Base-by-base conservation (phyloP, 2,888 invertebrate species). In the Macrophya annulata region DNA sequence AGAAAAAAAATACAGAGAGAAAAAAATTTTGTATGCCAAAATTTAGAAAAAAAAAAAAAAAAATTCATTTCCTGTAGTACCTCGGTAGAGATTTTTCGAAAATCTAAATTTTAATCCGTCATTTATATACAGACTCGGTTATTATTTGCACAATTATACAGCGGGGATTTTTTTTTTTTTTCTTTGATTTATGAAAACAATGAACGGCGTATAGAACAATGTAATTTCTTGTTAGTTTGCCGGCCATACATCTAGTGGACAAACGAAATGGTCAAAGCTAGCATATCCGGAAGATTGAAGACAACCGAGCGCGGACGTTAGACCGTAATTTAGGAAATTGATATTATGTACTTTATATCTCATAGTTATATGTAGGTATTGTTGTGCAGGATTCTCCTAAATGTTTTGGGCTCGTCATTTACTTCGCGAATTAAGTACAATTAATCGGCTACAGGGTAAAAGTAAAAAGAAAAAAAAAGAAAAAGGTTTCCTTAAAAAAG, bases 171-270 rank as follows among this genome's bases (percentile, higher is more conserved):
- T 9, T 15, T 74, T n/a, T 74, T 10, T 45, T 25, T 10, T 10
- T 9, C 31, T 74, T 74, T 74, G 21, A 74, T 74, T 74, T 74
- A 74, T 25, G 9, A 25, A 43, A 25, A 48, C 25, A 0, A 12
- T 12, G 25, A 45, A 12, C 12, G 15, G 74, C 21, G n/a, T 59
- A 40, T 43, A 25, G 15, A 91, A 21, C 89, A 91, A 89, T 55
- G n/a, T 91, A 91, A 91, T 91, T 91, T 91, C 90, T 91, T 91
- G 91, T 89, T 89, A n/a, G 88, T 89, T 10, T 74, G 45, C 37
- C 37, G 6, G n/a, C 4, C 12, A 15, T 40, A 86, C n/a, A n/a
- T n/a, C n/a, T 86, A 86, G 85, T 72, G 68, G 72, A 84, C 65
- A 86, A 77, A 77, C 55, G 77, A n/a, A 79, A 31, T 4, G 6